Evolutionary conservation across 2,888 invertebrate species (phyloP).

Genomic region (Drosophila neonasuta): DNA sequence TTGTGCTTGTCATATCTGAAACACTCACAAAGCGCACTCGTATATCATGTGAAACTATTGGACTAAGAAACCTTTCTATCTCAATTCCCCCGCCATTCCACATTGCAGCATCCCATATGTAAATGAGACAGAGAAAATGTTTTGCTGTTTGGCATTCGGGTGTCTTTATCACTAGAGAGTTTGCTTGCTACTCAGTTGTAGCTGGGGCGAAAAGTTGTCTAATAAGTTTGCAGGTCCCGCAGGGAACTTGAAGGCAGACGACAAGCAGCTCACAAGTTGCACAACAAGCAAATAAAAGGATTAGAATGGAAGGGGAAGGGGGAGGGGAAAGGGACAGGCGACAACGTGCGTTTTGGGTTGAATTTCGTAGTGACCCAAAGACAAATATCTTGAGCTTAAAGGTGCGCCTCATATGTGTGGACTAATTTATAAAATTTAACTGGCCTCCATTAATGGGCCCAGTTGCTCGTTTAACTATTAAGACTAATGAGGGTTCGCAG

Average conservation of each 20-base stretch:
- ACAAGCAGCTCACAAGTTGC: constrained; percentile 49
- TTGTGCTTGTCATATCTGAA: constrained; percentile 10
- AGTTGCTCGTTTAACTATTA: constrained; percentile 69
- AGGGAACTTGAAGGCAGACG: constrained; percentile 60
- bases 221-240: constrained; percentile 77
- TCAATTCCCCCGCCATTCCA: background rate
- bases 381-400: constrained; percentile 68
- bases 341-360: constrained; percentile 42
- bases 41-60: constrained; percentile 6
- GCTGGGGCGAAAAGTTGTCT: constrained; percentile 57
- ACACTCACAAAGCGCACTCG: background rate
- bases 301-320: constrained; percentile 48
- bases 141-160: constrained; percentile 50
- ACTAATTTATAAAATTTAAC: constrained; percentile 69
- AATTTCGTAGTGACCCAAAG: constrained; percentile 42
- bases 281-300: constrained; percentile 67
- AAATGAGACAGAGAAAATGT: constrained; percentile 61
- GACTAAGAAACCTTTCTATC: constrained; percentile 27
- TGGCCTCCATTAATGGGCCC: constrained; percentile 63
- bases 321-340: constrained; percentile 55
- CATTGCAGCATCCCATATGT: constrained; percentile 45
- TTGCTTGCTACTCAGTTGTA: constrained; percentile 11
- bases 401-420: constrained; percentile 46
- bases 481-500: constrained; percentile 71
- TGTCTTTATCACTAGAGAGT: constrained; percentile 64